These are phyloP conservation scores for Gambusia yucatana DNA, from an alignment of 2,797 vertebrate genomes.

Conservation along the genomic window DNA sequence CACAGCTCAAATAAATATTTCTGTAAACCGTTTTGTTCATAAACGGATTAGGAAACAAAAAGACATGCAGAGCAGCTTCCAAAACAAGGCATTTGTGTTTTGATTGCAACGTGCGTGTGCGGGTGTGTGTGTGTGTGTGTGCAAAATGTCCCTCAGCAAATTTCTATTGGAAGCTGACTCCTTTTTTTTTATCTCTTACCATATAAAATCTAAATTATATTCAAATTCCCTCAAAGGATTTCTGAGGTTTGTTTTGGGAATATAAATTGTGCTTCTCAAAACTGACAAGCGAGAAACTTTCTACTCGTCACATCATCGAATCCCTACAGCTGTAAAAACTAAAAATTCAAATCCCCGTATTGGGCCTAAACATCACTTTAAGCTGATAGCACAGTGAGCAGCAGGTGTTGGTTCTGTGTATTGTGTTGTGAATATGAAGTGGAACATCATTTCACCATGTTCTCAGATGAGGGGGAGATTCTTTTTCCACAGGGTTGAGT, in stretches of 20 bases:
- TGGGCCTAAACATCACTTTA: not conserved
- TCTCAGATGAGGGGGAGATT: not conserved
- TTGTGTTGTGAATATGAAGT: not conserved
- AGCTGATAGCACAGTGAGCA: not conserved
- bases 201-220: slow-evolving; percentile 19
- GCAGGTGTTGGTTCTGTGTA: not conserved
- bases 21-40: slow-evolving; percentile 11
- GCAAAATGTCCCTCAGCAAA: slow-evolving; percentile 14
- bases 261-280: not conserved
- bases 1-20: slow-evolving; percentile 21
- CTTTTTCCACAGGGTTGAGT: not conserved
- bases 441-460: not conserved
- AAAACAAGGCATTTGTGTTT: slow-evolving; percentile 23
- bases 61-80: slow-evolving; percentile 7
- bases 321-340: not conserved
- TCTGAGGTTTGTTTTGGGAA: slow-evolving; percentile 3
- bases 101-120: slow-evolving; percentile 28
- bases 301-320: not conserved
- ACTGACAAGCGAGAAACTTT: not conserved
- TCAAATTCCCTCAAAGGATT: slow-evolving; percentile 39
- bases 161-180: slow-evolving; percentile 3
- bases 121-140: not conserved
- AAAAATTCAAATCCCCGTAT: not conserved
- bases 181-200: slow-evolving; percentile 24
- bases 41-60: slow-evolving; percentile 12